These are phyloP conservation scores for Spisula subtruncata DNA, from an alignment of 2,888 invertebrate species.

Conservation along the genomic window DNA sequence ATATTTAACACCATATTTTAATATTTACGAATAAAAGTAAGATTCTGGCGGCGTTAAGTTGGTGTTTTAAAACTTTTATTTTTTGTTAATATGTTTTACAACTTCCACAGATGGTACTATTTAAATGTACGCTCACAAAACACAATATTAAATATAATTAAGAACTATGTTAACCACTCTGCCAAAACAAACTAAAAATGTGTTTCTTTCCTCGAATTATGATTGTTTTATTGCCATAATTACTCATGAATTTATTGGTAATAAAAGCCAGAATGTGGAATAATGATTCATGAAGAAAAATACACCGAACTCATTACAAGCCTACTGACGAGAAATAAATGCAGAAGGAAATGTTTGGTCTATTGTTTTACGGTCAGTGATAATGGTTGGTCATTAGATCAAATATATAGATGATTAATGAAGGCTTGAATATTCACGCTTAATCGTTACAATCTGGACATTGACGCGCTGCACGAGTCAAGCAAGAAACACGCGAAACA, in stretches of 20 bases:
- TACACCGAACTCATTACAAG: neutral
- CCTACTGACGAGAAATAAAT: neutral
- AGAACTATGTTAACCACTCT: neutral
- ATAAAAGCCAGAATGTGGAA: neutral
- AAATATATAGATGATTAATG: conserved; percentile 6
- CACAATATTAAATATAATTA: too few species aligned
- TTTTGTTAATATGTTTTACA: too few species aligned
- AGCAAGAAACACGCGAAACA: conserved; percentile 1
- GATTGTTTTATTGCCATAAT: neutral
- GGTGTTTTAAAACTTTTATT: too few species aligned
- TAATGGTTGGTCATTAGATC: neutral
- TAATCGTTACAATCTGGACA: conserved; percentile 2
- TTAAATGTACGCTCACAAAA: neutral
- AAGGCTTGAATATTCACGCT: neutral
- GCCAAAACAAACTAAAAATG: neutral
- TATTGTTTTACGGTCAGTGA: neutral
- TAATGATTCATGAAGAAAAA: neutral
- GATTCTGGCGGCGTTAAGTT: too few species aligned
- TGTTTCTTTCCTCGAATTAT: neutral
- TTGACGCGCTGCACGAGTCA: neutral
- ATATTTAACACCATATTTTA: too few species aligned
- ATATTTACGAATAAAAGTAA: too few species aligned
- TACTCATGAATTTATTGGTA: neutral
- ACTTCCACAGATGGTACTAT: neutral
- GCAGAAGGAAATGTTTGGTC: neutral